Evolutionary conservation across 2,888 invertebrate species (phyloP), one percentile per base, ranked within the genome.

Genomic region (Coleophora flavipennella): DNA sequence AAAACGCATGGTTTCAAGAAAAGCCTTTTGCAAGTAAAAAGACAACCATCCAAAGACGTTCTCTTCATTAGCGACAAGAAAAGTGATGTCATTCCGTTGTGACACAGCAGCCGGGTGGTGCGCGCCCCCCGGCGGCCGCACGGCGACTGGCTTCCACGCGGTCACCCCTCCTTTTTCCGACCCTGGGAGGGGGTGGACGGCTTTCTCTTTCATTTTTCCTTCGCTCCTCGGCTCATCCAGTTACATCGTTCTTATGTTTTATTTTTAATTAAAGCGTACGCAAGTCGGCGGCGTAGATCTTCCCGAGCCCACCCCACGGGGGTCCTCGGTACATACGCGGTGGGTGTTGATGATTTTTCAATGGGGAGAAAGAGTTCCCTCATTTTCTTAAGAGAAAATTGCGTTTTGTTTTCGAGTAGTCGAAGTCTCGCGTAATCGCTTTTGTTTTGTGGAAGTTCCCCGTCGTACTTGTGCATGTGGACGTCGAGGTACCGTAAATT

Each of bases 191-290:
- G 67, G 78, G 70, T 62, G 78, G 79, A 63, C 80, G 78, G 78
- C 83, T 84, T 83, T 84, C 84, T 84, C 84, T 84, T 84, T 83
- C 84, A 84, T 84, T 84, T 84, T 84, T 84, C 84, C 81, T 84
- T 80, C 83, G 76, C 83, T 83, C 81, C 79, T 81, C 80, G 74
- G 81, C 84, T 84, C 84, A 84, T 84, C 84, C 84, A 84, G 84
- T 84, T 84, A 84, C 84, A 84, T 83, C 81, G 83, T 84, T 84
- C 84, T 84, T 84, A 84, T 84, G 84, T 84, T 84, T 84, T 84
- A 84, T 84, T 84, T 84, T 84, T 84, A 84, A 84, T 84, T 84
- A 84, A 84, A 84, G 83, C 84, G 83, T 84, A 84, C 84, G 84
- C 84, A 84, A 84, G 83, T 83, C 78, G 83, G 67, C 77, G 73